Base-by-base conservation (phyloP, 2,797 vertebrate species). In the Hafferia zeledoni region DNA sequence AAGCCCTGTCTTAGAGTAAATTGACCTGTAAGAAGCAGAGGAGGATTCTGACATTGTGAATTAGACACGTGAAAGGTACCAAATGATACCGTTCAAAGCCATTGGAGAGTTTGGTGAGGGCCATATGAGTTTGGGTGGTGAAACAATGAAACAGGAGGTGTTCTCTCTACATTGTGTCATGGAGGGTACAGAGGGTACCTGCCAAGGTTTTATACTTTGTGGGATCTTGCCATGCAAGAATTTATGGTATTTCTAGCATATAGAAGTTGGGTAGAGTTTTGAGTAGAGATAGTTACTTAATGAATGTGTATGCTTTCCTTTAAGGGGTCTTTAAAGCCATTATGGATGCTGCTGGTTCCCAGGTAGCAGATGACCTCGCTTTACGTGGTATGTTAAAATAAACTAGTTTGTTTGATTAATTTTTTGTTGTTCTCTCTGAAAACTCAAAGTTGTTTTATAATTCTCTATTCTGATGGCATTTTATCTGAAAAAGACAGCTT, bases 301-400 rank as follows among this genome's bases (percentile, higher is more conserved):
- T 68, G 6, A 87, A 47, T 22, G 13, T 56, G 3, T 79, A 8
- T 76, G 27, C 18, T 87, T 87, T 87, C 65, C n/a, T 64, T 90
- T 65, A 79, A 99, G 99, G 99, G 1, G 99, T 99, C 28, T 99
- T 98, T 86, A 99, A 96, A 96, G 98, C 99, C 44, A 98, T 99
- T 97, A 96, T 99, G 92, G 98, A 98, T 50, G 71, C 95, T 49
- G 99, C 99, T 56, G 99, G 99, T 57, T 8, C 7, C 15, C 6
- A 50, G 9, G 98, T 99, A 31, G 83, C 97, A 97, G 4, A 0
- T 0, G 98, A 99, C 91, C 99, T 98, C 91, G 39, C 67, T 83
- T 15, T 3, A 10, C 93, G 96, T 4, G 98, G 99, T 99, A 97
- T 50, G 97, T 93, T 52, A n/a, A 22, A 55, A 8, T 44, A 47